Evolutionary conservation across 2,888 invertebrate species (phyloP), one percentile per base, ranked within the genome.

Genomic region (Microchrysa polita): DNA sequence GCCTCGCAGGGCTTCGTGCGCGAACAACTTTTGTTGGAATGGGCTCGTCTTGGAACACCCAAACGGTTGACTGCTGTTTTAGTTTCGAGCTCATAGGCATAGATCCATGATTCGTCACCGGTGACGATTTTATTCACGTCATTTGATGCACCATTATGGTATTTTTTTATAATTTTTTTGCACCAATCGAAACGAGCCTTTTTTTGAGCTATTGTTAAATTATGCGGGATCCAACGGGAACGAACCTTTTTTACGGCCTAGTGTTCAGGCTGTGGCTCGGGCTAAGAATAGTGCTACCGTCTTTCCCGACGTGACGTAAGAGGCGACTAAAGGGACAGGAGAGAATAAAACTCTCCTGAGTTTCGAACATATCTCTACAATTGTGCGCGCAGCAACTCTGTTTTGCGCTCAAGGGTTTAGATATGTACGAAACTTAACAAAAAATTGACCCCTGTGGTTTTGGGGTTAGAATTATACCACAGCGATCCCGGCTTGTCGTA

Each of bases 1-100:
- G 73, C 74, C 75, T 76, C 48, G 61, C 67, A 76, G 55, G 74
- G 72, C 76, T 76, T 76, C 75, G 53, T 61, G 71, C 73, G 18
- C 73, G 72, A 76, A 72, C 53, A 71, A 74, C 72, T 74, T 76
- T 74, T 69, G 67, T 75, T 73, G 67, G 74, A 67, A 74, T 76
- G 74, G 63, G 57, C 67, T 75, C 72, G 27, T 65, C 60, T 74
- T 75, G 71, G 57, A 75, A 76, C 23, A 76, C 74, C 72, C 57
- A 75, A 23, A 74, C 72, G 63, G 59, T 57, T 55, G 73, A 73
- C 59, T 73, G 73, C 67, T 73, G 73, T 69, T 74, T 74, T n/a
- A 59, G 16, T 69, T 75, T 73, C 71, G 42, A 71, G 75, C 59
- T 76, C 75, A 71, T 74, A 74, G 27, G 69, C 48, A 73, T 75